These are phyloP conservation scores for Drosophila mulleri DNA, from an alignment of 2,888 invertebrate genomes.

Conservation along the genomic window DNA sequence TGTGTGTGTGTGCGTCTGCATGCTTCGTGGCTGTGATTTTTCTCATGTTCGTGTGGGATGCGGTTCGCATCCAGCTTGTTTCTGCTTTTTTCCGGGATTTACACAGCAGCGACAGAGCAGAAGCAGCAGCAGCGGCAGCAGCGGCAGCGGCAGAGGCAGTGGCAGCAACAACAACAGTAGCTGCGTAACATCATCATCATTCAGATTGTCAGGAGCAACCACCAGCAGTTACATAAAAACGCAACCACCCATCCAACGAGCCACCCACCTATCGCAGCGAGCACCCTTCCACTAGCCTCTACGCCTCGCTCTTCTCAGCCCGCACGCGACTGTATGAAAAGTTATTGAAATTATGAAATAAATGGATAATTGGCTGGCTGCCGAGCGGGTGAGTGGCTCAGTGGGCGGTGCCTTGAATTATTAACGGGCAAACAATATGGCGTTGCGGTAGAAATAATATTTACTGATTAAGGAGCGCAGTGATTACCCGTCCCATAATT, in stretches of 20 bases:
- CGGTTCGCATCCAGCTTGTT: constrained; percentile 41
- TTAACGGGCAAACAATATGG: constrained; percentile 58
- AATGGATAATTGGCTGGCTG: constrained; percentile 70
- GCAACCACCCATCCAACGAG: constrained; percentile 46
- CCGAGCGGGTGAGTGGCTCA: constrained; percentile 1
- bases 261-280: constrained; percentile 56
- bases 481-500: constrained; percentile 46
- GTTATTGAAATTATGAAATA: constrained; percentile 78
- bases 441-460: constrained; percentile 55
- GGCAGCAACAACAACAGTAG: constrained; percentile 22
- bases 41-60: constrained; percentile 55
- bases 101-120: constrained; percentile 18
- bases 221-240: constrained; percentile 79
- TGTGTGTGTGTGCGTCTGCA: constrained; percentile 30
- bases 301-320: constrained; percentile 20
- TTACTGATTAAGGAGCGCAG: constrained; percentile 45
- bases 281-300: constrained; percentile 4
- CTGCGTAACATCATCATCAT: constrained; percentile 68
- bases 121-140: too few species aligned
- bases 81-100: constrained; percentile 54
- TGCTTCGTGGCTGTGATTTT: constrained; percentile 68
- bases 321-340: constrained; percentile 72
- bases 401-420: constrained; percentile 51
- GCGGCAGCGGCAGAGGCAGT: constrained; percentile 18
- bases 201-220: constrained; percentile 69